Evolutionary conservation across 2,113 vertebrate species (phyloP).

Genomic region (Microcebus jonahi): DNA sequence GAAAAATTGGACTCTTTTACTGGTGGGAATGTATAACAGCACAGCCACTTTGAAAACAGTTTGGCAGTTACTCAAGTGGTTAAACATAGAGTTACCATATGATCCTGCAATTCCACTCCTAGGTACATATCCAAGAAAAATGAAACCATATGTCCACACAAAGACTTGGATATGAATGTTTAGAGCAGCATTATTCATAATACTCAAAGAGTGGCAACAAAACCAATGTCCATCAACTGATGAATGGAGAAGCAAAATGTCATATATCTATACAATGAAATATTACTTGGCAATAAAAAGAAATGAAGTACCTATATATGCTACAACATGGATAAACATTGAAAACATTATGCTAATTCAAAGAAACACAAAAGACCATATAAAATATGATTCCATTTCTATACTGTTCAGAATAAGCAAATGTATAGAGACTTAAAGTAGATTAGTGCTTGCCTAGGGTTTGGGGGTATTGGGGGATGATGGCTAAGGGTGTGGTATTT

Average conservation of each 20-base stretch:
- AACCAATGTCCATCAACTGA: not conserved
- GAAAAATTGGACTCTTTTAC: not conserved
- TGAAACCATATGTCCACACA: not conserved
- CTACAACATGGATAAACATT: not conserved
- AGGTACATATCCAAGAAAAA: not conserved
- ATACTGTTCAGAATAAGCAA: conserved; percentile 17
- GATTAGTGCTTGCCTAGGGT: not conserved
- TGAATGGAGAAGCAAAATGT: not conserved
- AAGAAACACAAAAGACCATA: not conserved
- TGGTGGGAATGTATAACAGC: not conserved
- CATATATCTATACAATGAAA: not conserved
- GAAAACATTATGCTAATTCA: not conserved
- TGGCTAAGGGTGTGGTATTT: not conserved
- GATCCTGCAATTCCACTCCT: not conserved
- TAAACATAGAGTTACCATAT: not conserved
- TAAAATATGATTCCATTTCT: not conserved
- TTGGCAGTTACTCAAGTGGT: not conserved
- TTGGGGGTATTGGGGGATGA: not conserved
- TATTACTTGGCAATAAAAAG: not conserved
- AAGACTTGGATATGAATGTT: not conserved
- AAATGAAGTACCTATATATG: not conserved
- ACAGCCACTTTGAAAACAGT: not conserved
- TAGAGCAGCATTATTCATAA: not conserved
- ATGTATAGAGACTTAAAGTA: not conserved
- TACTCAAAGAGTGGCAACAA: not conserved